Evolutionary conservation across 2,888 invertebrate genomes (phyloP).

Genomic region (Agonopterix alstromeriana): DNA sequence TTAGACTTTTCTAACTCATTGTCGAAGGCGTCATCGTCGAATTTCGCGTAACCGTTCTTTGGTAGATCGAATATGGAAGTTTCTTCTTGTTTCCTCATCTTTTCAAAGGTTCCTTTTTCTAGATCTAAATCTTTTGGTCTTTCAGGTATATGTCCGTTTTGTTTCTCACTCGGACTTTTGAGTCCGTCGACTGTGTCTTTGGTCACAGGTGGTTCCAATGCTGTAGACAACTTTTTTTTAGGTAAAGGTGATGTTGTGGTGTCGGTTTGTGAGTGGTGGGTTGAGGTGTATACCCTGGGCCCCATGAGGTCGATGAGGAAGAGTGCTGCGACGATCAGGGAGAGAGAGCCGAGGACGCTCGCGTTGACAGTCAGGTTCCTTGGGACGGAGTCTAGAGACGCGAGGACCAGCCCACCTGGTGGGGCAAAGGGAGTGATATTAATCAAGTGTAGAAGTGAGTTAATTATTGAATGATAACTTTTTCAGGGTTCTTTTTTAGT

Average conservation of each 20-base stretch:
- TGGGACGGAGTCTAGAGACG: constrained; percentile 83
- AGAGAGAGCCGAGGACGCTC: constrained; percentile 81
- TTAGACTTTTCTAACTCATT: constrained; percentile 58
- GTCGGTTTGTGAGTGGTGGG: constrained; percentile 62
- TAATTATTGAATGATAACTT: background rate
- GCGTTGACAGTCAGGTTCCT: constrained; percentile 82
- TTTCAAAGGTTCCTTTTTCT: constrained; percentile 29
- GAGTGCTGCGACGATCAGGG: constrained; percentile 80
- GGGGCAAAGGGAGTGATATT: constrained; percentile 5
- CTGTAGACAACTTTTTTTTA: constrained; percentile 51
- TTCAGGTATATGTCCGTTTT: constrained; percentile 1
- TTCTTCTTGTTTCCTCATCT: constrained; percentile 34
- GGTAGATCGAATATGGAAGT: constrained; percentile 37
- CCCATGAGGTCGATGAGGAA: constrained; percentile 82
- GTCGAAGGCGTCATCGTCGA: constrained; percentile 42
- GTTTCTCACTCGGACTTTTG: constrained; percentile 1
- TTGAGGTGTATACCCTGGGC: constrained; percentile 63
- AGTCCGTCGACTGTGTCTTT: constrained; percentile 11
- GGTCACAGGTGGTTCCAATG: constrained; percentile 15
- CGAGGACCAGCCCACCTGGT: constrained; percentile 81
- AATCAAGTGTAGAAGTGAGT: background rate
- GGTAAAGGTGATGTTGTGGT: constrained; percentile 38
- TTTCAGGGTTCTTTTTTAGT: too few relatives aligned
- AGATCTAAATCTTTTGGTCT: constrained; percentile 58
- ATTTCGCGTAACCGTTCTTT: constrained; percentile 40